These are phyloP conservation scores for Hydroisotoma schaefferi DNA, from an alignment of 2,888 invertebrate species.

Conservation along the genomic window DNA sequence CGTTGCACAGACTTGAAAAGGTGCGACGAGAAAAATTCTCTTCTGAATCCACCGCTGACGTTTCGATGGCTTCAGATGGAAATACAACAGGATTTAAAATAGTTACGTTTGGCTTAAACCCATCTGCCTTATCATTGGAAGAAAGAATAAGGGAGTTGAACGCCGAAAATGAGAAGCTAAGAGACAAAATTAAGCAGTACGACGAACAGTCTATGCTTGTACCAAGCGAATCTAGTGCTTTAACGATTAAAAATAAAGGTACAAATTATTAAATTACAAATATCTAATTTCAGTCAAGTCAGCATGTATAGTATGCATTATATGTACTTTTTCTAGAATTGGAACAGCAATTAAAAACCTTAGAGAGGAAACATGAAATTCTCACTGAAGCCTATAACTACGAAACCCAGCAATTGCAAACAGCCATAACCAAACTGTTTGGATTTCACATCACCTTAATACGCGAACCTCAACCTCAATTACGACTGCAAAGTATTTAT, in stretches of 20 bases:
- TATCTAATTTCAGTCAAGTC: conserved; percentile 2
- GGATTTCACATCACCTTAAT: conserved; percentile 42
- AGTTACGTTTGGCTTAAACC: conserved; percentile 45
- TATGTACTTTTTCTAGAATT: conserved; percentile 28
- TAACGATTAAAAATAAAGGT: no score
- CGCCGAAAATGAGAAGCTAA: conserved; percentile 42
- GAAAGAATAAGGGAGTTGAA: conserved; percentile 37
- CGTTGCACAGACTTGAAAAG: conserved; percentile 22
- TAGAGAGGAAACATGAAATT: conserved; percentile 40
- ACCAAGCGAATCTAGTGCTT: neutral
- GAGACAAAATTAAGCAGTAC: conserved; percentile 31
- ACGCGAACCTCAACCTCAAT: conserved; percentile 40
- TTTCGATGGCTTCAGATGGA: conserved; percentile 5
- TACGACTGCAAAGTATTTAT: conserved; percentile 42
- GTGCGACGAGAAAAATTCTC: conserved; percentile 16
- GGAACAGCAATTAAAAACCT: conserved; percentile 32
- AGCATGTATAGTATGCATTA: no score
- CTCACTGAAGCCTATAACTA: conserved; percentile 43
- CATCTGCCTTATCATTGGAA: conserved; percentile 42
- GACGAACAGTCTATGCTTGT: conserved; percentile 19
- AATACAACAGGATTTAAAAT: conserved; percentile 37
- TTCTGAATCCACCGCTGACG: neutral
- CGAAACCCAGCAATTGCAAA: conserved; percentile 43
- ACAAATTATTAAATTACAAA: conserved; percentile 1
- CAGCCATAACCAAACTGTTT: conserved; percentile 39